Evolutionary conservation across 2,888 invertebrate genomes (phyloP).

Genomic region (Rhyacophila evoluta): DNA sequence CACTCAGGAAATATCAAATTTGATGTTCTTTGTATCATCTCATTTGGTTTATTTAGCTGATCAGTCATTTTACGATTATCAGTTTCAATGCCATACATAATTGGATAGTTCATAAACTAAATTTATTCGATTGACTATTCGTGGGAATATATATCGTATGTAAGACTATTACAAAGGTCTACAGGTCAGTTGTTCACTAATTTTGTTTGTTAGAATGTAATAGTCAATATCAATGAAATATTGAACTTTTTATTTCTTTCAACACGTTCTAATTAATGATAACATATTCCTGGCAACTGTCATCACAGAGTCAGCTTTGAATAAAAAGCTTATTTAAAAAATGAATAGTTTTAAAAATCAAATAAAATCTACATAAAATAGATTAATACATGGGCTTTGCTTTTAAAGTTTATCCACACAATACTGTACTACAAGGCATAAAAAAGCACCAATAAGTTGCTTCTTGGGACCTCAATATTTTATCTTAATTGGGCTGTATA

Average conservation of each 20-base stretch:
- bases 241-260: not conserved
- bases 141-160: not conserved
- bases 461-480: too few species aligned
- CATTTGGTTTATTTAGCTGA: conserved; percentile 26
- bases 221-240: not conserved
- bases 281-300: too few species aligned
- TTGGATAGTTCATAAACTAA: conserved; percentile 17
- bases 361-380: too few species aligned
- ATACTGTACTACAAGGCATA: too few species aligned
- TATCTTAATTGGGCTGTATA: too few species aligned
- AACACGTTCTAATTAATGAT: not conserved
- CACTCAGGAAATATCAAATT: conserved; percentile 37
- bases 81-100: conserved; percentile 34
- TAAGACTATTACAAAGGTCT: not conserved
- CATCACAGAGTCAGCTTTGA: too few species aligned
- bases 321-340: too few species aligned
- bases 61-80: conserved; percentile 23
- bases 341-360: too few species aligned
- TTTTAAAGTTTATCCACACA: too few species aligned
- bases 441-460: too few species aligned
- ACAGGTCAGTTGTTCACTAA: conserved; percentile 12
- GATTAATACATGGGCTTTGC: too few species aligned
- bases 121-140: not conserved
- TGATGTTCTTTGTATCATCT: conserved; percentile 23
- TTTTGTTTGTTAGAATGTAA: not conserved